Base-by-base conservation (phyloP, 2,888 invertebrate genomes). In the Hirudinaria manillensis region DNA sequence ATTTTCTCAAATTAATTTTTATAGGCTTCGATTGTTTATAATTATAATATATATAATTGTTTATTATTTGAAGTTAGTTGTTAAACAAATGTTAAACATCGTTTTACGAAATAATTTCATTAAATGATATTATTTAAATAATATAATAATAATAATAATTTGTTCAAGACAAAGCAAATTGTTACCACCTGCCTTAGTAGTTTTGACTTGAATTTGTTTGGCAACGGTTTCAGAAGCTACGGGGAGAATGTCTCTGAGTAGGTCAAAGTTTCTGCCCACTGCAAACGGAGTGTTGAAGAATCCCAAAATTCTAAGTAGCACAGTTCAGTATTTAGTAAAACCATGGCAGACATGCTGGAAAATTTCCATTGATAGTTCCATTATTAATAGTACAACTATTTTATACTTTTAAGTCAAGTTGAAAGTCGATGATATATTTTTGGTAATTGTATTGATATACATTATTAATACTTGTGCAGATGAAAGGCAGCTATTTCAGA, bases 231-330 rank as follows among this genome's bases (percentile, higher is more conserved):
- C 74, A 16, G 79, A 74, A 13, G 79, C 78, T 16, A 77, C 78
- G 7, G 80, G 79, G 2, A 78, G 66, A 16, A 80, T 76, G 29
- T 80, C 79, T n/a, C 66, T 51, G 6, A 67, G n/a, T 3, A 80
- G 70, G 53, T 80, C 66, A n/a, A 80, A 67, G 53, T 65, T 77
- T 61, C 80, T 70, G 51, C 80, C 80, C 0, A 74, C 72, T n/a
- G 78, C 80, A 67, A 77, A 79, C 0, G 80, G 80, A 1, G 79
- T 80, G 73, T 80, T 80, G n/a, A 77, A 53, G 66, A 80, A 80
- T 4, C 78, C 79, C 24, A 80, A 72, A 21, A 78, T 36, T 75
- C 80, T 79, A 76, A 3, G 70, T 10, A 7, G 10, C 10, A 10
- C 10, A 16, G 56, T 34, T 10, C 24, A 70, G n/a, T 51, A 34